Evolutionary conservation across 64 coral and sea anemone genomes (phyloP), one percentile per base, ranked within the genome.

Genomic region (Stichodactyla helianthus): DNA sequence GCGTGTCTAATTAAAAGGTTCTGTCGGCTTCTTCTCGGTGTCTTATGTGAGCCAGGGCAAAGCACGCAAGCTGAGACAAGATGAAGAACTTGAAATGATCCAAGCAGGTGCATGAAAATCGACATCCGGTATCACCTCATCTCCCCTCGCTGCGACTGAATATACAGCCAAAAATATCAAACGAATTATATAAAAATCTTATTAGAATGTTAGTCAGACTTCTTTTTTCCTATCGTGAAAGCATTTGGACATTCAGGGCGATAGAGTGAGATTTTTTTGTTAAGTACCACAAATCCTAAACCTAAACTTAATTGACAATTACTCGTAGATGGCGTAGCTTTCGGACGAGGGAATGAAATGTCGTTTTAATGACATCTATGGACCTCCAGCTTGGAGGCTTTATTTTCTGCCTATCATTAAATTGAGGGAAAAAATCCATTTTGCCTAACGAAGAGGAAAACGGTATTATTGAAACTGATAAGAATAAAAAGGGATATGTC

Each of bases 1-100:
- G 68, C 68, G 68, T 74, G 26, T 74, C 68, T 74, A 74, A 74
- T 74, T 74, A 74, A 74, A 74, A 74, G 68, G 68, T 31, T 31
- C 68, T 74, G 68, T 74, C 68, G 68, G 68, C 68, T 74, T 74
- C 22, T 13, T 31, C 68, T 74, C 23, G 68, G n/a, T 74, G 7
- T 74, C 23, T 27, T 23, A 26, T 11, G 14, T 74, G 68, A 14
- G 68, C 26, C 68, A 74, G 25, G 25, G 68, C 11, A 74, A 31
- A 14, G 68, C 68, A 74, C 68, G 68, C 68, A 74, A 74, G 27
- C 22, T 31, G 68, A 74, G 68, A 27, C 68, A 74, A 26, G 23
- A 68, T 74, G 68, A 31, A 74, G 68, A 74, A 74, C 68, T 74
- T 27, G 23, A 74, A 74, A 74, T 74, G 68, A 74, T 74, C 10